These are phyloP conservation scores for Sisyra terminalis DNA, from an alignment of 2,888 invertebrate species.

Conservation along the genomic window DNA sequence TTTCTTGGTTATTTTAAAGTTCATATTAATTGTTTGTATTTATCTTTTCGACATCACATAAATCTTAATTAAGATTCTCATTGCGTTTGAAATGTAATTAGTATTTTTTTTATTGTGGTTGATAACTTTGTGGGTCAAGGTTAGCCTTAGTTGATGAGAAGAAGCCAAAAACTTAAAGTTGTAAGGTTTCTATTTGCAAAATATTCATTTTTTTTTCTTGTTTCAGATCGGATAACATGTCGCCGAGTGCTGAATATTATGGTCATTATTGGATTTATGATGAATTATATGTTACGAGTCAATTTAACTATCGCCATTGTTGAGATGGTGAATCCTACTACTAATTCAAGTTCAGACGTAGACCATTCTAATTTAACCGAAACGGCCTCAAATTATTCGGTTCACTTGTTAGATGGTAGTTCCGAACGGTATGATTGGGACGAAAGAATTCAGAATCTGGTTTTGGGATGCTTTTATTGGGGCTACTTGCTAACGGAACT, in stretches of 20 bases:
- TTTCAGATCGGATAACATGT: slow-evolving; percentile 56
- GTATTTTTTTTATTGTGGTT: too few species aligned
- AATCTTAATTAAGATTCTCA: too few species aligned
- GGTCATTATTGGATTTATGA: slow-evolving; percentile 77
- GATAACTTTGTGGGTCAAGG: too few species aligned
- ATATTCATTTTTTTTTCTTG: too few species aligned
- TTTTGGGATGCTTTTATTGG: slow-evolving; percentile 82
- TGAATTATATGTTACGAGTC: slow-evolving; percentile 76
- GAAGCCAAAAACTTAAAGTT: too few species aligned
- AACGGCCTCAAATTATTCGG: background rate
- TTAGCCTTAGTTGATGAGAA: too few species aligned
- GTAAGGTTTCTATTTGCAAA: too few species aligned
- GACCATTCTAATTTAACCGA: slow-evolving; percentile 12
- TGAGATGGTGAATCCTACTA: slow-evolving; percentile 45
- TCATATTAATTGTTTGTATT: too few species aligned
- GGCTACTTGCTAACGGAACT: slow-evolving; percentile 81
- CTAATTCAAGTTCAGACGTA: slow-evolving; percentile 19
- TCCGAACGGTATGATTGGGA: slow-evolving; percentile 55
- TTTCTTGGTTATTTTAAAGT: too few species aligned
- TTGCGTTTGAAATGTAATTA: too few species aligned
- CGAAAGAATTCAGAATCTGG: slow-evolving; percentile 58
- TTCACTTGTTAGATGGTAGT: slow-evolving; percentile 4
- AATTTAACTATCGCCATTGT: slow-evolving; percentile 78
- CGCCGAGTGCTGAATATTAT: slow-evolving; percentile 67
- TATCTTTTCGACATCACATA: too few species aligned